Percentiles rank a stretch among this genome's conserved stretches.
phyloP scores from a whole-genome alignment of 2,113 vertebrate genomes.

The Tiliqua scincoides region DNA sequence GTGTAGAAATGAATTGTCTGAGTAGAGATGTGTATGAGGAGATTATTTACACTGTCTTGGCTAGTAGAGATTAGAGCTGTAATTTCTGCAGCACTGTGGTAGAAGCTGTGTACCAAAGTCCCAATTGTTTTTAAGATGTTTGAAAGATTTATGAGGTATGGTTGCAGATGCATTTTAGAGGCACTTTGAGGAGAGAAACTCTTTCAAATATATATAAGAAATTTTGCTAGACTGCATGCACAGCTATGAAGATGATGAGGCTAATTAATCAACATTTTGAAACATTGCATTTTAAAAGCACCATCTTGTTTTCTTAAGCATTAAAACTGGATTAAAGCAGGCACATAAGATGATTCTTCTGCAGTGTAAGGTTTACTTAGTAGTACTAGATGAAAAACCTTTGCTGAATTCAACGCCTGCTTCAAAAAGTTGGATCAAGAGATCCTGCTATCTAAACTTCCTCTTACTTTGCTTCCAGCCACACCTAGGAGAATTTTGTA shows the following conservation, averaged over 20 bases:
- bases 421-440: background rate
- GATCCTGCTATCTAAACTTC: background rate
- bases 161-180: slow-evolving; percentile 1
- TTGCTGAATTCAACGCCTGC: background rate
- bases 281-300: background rate
- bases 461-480: background rate
- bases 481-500: background rate
- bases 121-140: slow-evolving; percentile 12
- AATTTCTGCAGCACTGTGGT: background rate
- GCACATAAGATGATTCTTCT: background rate
- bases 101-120: background rate
- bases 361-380: fast-evolving
- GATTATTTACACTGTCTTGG: background rate
- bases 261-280: slow-evolving; percentile 17
- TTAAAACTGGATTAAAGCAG: background rate
- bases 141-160: slow-evolving; percentile 10
- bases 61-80: background rate
- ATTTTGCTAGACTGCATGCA: background rate
- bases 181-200: background rate
- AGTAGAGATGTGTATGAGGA: background rate
- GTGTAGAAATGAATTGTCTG: background rate
- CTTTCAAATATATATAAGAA: background rate
- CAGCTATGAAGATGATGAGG: background rate
- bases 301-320: slow-evolving; percentile 8
- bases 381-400: fast-evolving